A percentile compares a stretch with the other conserved stretches of the same genome.
Conservation (phyloP, 2,888 invertebrate genomes). For the Acanthoscelides obtectus region DNA sequence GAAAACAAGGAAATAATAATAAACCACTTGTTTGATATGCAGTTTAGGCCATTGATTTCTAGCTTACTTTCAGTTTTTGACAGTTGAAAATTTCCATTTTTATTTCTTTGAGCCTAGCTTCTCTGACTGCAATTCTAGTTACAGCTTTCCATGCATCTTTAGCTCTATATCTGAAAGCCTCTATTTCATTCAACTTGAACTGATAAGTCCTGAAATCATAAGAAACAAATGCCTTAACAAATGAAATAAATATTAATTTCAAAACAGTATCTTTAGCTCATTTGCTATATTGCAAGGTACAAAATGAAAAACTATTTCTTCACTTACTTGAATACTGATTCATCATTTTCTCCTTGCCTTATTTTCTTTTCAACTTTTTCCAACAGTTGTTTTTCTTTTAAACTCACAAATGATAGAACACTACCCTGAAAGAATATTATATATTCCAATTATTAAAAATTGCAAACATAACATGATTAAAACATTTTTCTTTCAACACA, state of each 20-base stretch:
- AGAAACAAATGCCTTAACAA: too few relatives aligned
- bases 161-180: slow-evolving; percentile 92
- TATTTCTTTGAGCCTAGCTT: slow-evolving; percentile 93
- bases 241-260: slow-evolving; percentile 17
- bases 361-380: slow-evolving; percentile 72
- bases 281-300: too few relatives aligned
- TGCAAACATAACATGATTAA: not conserved
- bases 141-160: slow-evolving; percentile 94
- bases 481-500: not conserved
- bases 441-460: not conserved
- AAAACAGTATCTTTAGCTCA: too few relatives aligned
- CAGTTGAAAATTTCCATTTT: slow-evolving; percentile 90
- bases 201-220: slow-evolving; percentile 70
- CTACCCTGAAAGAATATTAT: slow-evolving; percentile 58
- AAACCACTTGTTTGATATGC: not conserved
- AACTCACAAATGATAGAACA: slow-evolving; percentile 83
- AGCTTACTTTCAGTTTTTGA: slow-evolving; percentile 72
- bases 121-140: slow-evolving; percentile 87
- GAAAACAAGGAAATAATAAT: slow-evolving; percentile 3
- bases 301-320: too few relatives aligned
- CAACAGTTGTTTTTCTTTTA: slow-evolving; percentile 69
- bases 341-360: slow-evolving; percentile 59
- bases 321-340: slow-evolving; percentile 60
- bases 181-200: slow-evolving; percentile 92
- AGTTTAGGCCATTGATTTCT: too few relatives aligned